phyloP scores from a whole-genome alignment of 2,797 vertebrate genomes.

The Danio jaintianensis region DNA sequence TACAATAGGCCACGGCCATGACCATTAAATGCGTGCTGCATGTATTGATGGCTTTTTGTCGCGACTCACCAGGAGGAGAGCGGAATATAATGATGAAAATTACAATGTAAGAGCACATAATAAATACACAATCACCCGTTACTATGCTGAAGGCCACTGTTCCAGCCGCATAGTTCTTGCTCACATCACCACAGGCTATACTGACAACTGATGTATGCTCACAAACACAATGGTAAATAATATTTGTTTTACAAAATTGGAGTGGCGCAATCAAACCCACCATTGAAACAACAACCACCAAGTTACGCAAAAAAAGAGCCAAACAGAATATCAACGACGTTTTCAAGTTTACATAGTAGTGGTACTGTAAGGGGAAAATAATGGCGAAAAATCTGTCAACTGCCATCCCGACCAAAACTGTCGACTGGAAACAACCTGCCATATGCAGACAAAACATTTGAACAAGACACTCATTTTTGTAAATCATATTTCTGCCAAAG shows the following conservation, averaged over 20 bases:
- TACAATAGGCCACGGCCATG: conserved; percentile 59
- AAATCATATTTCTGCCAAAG: conserved; percentile 61
- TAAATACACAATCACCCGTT: conserved; percentile 58
- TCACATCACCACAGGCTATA: conserved; percentile 61
- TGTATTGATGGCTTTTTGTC: conserved; percentile 63
- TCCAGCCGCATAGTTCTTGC: conserved; percentile 57
- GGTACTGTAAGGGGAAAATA: conserved; percentile 64
- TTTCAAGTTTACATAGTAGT: conserved; percentile 36
- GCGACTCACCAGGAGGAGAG: conserved; percentile 58
- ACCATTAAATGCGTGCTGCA: conserved; percentile 64
- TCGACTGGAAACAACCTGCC: conserved; percentile 67
- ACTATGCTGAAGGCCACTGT: conserved; percentile 56
- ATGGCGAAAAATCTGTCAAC: conserved; percentile 67
- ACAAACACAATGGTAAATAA: conserved; percentile 66
- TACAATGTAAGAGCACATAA: conserved; percentile 60
- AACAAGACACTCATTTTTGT: conserved; percentile 60
- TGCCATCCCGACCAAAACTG: conserved; percentile 70
- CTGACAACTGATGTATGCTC: conserved; percentile 68
- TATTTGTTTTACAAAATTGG: conserved; percentile 62
- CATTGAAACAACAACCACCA: not conserved
- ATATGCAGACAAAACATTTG: conserved; percentile 71
- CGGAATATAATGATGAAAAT: conserved; percentile 56
- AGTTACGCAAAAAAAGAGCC: conserved; percentile 27
- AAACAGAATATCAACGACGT: conserved; percentile 12
- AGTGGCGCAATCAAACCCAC: conserved; percentile 38